Evolutionary conservation across 2,113 vertebrate species (phyloP), one percentile per base, ranked within the genome.

Genomic region (Thunnus maccoyii): DNA sequence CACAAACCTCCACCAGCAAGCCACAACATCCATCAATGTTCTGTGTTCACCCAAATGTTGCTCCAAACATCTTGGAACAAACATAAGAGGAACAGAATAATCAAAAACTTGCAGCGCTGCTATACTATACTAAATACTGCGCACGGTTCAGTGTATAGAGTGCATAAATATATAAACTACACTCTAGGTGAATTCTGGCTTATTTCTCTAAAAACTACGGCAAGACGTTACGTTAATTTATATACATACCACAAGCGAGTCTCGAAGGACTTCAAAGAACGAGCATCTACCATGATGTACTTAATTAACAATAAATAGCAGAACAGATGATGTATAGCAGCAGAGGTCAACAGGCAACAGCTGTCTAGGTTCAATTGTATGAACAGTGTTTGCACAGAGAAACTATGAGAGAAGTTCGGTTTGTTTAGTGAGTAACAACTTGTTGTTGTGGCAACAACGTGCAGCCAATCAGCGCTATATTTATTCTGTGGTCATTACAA

Each of bases 11-110:
- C 70, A 89, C 55, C 70, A 76, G 57, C 68, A 63, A 88, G 44
- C 90, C 90, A 76, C 85, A 87, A 82, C 78, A 82, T 86, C 78
- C 82, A 80, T 90, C 79, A 84, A 58, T 36, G 11, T 56, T 83
- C 76, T 68, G 67, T 51, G 46, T 72, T 75, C 80, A 25, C 25
- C 73, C 71, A 76, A 74, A 87, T 25, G 22, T 54, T 74, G 55
- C 81, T 77, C 54, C 55, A 41, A 86, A 61, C 64, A 65, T 86
- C 72, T 85, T 80, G 77, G 79, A 86, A 58, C 80, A 50, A 58
- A 83, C 76, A 68, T 61, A 36, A 76, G 71, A 82, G 56, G 44
- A 74, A 4, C 12, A 16, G 10, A 74, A 78, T 84, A 78, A 87
- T 89, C 67, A 80, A 62, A 88, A 90, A 78, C 78, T 14, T 81